Percentiles rank a stretch among this genome's conserved stretches.
phyloP scores from a whole-genome alignment of 2,797 vertebrate genomes.

The Epinephelus malabaricus region DNA sequence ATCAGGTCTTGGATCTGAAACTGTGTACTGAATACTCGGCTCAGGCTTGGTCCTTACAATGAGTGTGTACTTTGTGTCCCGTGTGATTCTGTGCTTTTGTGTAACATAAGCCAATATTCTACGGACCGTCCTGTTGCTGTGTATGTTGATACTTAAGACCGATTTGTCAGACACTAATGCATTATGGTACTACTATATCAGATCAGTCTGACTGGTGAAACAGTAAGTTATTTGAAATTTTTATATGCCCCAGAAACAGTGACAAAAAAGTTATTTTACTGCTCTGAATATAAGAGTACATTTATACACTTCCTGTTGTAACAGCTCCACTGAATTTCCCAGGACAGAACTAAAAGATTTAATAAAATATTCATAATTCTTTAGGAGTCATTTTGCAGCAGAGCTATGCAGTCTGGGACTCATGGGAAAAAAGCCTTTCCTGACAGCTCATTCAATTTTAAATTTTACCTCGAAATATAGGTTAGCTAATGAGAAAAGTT shows the following conservation, averaged over 20 bases:
- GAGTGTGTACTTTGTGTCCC: background rate
- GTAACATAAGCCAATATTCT: slow-evolving; percentile 3
- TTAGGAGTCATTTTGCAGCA: slow-evolving; percentile 1
- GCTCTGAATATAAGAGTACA: background rate
- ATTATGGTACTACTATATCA: background rate
- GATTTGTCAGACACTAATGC: background rate
- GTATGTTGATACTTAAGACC: background rate
- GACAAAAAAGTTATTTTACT: background rate
- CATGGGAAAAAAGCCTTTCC: background rate
- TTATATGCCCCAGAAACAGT: background rate
- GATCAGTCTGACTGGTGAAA: background rate
- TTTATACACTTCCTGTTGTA: slow-evolving; percentile 1
- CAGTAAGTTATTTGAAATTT: background rate
- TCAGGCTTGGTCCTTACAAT: slow-evolving; percentile 36
- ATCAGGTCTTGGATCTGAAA: background rate
- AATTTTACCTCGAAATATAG: background rate
- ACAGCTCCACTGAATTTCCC: background rate
- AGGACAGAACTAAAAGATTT: background rate
- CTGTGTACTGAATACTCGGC: slow-evolving; percentile 3
- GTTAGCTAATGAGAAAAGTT: background rate
- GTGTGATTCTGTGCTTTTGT: slow-evolving; percentile 33
- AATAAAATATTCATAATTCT: slow-evolving; percentile 28
- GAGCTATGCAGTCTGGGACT: background rate
- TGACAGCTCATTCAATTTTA: background rate
- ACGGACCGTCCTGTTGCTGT: background rate